Percentiles rank a stretch among this genome's conserved stretches.
Conservation (phyloP, 2,888 invertebrate genomes). For the Pollenia amentaria region DNA sequence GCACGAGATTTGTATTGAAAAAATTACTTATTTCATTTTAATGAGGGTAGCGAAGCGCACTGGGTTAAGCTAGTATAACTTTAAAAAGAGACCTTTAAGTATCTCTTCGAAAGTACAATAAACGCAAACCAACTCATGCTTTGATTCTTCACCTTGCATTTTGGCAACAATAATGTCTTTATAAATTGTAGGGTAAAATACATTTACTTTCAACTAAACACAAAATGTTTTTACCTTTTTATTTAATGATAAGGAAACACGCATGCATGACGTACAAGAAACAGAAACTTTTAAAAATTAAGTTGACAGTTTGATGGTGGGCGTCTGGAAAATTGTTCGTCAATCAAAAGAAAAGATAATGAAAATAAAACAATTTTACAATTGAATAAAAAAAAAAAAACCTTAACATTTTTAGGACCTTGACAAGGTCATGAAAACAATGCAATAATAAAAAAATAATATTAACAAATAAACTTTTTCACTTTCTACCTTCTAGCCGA, state of each 20-base stretch:
- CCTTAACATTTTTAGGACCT: slow-evolving; percentile 1
- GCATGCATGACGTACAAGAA: slow-evolving; percentile 9
- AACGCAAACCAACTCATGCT: too few relatives aligned
- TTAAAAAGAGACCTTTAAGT: too few relatives aligned
- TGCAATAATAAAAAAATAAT: not conserved
- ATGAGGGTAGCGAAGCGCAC: too few relatives aligned
- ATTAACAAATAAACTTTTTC: not conserved
- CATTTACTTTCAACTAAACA: not conserved
- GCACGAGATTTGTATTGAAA: too few relatives aligned
- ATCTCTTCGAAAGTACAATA: too few relatives aligned
- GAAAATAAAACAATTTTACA: not conserved
- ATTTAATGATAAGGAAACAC: slow-evolving; percentile 23
- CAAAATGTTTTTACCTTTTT: slow-evolving; percentile 33
- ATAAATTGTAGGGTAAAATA: not conserved
- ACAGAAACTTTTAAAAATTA: slow-evolving; percentile 23
- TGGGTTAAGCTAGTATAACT: too few relatives aligned
- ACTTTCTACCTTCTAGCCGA: slow-evolving; percentile 80
- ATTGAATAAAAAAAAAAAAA: not conserved
- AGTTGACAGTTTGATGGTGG: not conserved
- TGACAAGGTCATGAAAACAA: slow-evolving; percentile 19
- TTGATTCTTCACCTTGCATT: too few relatives aligned
- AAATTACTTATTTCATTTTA: too few relatives aligned
- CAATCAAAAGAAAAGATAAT: slow-evolving; percentile 26
- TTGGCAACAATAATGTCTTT: not conserved
- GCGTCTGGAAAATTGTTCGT: not conserved